Evolutionary conservation across 1,140 invertebrate species (phyloP).

Genomic region (Saccostrea glomerata): DNA sequence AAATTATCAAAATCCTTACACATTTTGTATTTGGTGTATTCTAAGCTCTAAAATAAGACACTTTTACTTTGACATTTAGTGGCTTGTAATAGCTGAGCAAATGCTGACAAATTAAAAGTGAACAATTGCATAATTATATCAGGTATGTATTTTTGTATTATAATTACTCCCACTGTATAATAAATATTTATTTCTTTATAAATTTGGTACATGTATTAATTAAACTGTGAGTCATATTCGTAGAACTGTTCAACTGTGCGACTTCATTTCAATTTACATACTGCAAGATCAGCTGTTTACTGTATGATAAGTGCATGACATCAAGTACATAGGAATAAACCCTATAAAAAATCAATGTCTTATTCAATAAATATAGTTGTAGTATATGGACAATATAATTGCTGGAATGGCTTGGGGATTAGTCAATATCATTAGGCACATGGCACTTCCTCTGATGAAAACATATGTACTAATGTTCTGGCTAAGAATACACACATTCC

Average conservation of each 20-base stretch:
- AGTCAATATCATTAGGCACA: slow-evolving; percentile 15
- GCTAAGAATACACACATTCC: slow-evolving; percentile 16
- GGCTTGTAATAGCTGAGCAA: neutral
- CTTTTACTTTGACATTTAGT: too few species aligned
- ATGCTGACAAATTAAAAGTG: neutral
- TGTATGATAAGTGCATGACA: neutral
- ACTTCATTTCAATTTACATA: neutral
- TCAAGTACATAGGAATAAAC: neutral
- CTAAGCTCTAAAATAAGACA: too few species aligned
- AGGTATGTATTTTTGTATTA: neutral
- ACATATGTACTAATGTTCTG: slow-evolving; percentile 26
- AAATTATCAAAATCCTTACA: neutral
- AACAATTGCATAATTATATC: neutral
- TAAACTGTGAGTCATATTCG: neutral
- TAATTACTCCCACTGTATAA: neutral
- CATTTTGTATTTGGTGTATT: too few species aligned
- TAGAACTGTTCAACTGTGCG: neutral
- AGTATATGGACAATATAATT: slow-evolving; percentile 2
- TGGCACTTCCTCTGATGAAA: neutral
- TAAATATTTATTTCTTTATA: neutral
- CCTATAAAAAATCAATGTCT: neutral
- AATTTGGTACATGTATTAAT: neutral
- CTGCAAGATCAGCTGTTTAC: slow-evolving; percentile 27
- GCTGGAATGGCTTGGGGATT: neutral
- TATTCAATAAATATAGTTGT: neutral